Evolutionary conservation across 2,888 invertebrate genomes (phyloP), one percentile per base, ranked within the genome.

Genomic region (Ormia ochracea): DNA sequence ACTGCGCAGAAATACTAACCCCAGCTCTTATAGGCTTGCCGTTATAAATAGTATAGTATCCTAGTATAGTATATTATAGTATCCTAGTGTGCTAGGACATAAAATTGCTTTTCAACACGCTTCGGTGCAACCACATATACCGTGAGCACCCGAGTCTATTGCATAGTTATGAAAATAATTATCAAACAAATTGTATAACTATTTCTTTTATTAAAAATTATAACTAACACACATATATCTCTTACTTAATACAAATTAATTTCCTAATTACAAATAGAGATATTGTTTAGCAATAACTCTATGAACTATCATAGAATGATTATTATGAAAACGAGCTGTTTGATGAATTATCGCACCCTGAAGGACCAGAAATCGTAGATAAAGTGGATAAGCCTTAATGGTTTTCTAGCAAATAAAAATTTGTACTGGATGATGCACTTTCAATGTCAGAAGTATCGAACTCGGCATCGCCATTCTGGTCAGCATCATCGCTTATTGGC

Each of bases 401-500:
- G 59, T 84, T 85, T 75, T 84, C 84, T 74, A 87, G 81, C 65
- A 87, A 84, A 69, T 86, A 86, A 72, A 88, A 87, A 56, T 87
- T 88, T 70, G 82, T 84, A 72, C 83, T 84, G 38, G 86, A 84
- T 41, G 73, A 77, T 23, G 86, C 85, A 68, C 82, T 84, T 28
- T 85, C 86, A 43, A 23, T 21, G 14, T 31, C 59, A 33, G 56
- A 52, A 33, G 58, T 38, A 38, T 36, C 38, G 23, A n/a, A 58
- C 17, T 28, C 41, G 6, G 28, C 31, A 38, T 10, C 23, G 26
- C 56, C 14, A n/a, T n/a, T n/a, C n/a, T n/a, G n/a, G n/a, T n/a
- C n/a, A 23, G 23, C 59, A 19, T 63, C 45, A n/a, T 17, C 43
- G 10, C 21, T 36, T 33, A 41, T 73, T 50, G 81, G 17, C 19